Base-by-base conservation (phyloP, 1,140 invertebrate species). In the Carposina sasakii region DNA sequence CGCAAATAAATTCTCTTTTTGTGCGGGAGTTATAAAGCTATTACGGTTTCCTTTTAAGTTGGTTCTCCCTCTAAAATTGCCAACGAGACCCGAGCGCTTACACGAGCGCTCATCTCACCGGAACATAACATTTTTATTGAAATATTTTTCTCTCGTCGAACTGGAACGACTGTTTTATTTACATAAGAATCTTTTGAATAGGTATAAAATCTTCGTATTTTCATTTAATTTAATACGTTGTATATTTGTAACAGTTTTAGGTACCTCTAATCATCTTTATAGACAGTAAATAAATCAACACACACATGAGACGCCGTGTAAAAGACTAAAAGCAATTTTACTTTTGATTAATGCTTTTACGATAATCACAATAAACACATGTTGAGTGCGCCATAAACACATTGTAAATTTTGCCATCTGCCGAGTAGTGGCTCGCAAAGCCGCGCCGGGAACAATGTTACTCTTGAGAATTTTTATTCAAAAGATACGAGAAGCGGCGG, bases 401-500 rank as follows among this genome's bases (percentile, higher is more conserved):
- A 24, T 6, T 17, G 36, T 52, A 43, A 43, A 48, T 48, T 48
- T n/a, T n/a, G 19, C 9, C 17, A 23, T 48, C 20, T 19, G 45
- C 17, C 46, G n/a, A n/a, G n/a, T n/a, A n/a, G n/a, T n/a, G n/a
- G n/a, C n/a, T n/a, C 34, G 22, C 41, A 45, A 37, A 47, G 44
- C 36, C 54, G 28, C 48, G 43, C n/a, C 26, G 36, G 43, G 51
- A 60, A 60, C 54, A 60, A 60, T 49, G 37, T 52, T 54, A 49
- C 58, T 51, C 54, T 54, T 36, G 39, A 60, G 61, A 69, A 74
- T 64, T 77, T 70, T 74, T 72, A 76, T 76, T 79, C 71, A 71
- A 76, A 74, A 76, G 73, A 76, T 78, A 76, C 68, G 71, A 75
- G 67, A 70, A 67, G 70, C 66, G 58, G 51, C 62, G 54, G 66